phyloP scores from a whole-genome alignment of 2,797 vertebrate genomes.

The Prunella strophiata region DNA sequence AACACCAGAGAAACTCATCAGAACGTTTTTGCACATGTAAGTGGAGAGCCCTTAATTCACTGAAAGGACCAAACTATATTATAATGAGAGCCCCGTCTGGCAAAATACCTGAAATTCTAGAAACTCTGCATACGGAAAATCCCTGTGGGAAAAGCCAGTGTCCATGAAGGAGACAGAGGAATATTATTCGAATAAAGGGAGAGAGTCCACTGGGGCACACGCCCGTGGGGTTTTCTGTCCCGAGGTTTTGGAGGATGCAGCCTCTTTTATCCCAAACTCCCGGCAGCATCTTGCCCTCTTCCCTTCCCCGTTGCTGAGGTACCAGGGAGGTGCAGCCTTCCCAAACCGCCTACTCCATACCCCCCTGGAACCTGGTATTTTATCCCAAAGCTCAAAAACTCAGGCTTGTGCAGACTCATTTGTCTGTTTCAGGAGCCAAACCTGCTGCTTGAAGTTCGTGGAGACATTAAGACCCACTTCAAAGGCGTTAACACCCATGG shows the following conservation, averaged over 20 bases:
- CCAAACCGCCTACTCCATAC: accelerated
- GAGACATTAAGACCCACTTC: too few species aligned
- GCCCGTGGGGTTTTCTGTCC: accelerated
- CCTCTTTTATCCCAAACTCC: background rate
- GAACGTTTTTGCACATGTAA: background rate
- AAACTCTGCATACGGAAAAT: accelerated
- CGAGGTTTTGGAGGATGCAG: background rate
- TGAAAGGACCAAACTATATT: background rate
- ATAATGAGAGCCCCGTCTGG: background rate
- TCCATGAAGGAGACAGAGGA: background rate
- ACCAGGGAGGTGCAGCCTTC: too few species aligned
- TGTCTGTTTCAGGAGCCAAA: too few species aligned
- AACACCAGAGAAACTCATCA: background rate
- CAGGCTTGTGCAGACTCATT: accelerated
- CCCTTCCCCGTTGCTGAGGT: accelerated
- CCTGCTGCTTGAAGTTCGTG: background rate
- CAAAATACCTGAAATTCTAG: background rate
- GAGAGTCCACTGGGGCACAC: accelerated
- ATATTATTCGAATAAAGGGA: accelerated
- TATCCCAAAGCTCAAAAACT: background rate
- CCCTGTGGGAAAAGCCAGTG: background rate
- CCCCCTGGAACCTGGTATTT: background rate
- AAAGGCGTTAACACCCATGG: accelerated
- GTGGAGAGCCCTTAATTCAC: background rate
- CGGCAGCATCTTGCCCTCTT: accelerated